Evolutionary conservation across 2,113 vertebrate genomes (phyloP), one percentile per base, ranked within the genome.

Genomic region (Rana temporaria): DNA sequence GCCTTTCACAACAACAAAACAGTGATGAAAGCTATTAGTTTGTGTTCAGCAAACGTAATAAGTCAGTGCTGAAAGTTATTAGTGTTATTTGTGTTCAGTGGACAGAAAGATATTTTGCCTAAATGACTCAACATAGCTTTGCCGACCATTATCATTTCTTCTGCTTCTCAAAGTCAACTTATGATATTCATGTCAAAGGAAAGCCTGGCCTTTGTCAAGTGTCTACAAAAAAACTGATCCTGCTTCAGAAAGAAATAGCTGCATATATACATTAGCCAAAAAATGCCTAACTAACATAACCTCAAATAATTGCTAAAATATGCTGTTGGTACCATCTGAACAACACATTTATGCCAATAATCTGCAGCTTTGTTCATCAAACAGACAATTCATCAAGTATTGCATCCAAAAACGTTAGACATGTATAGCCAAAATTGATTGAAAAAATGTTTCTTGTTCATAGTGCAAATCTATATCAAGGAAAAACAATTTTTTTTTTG

Each of bases 311-410:
- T 78, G 22, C 22, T 56, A 79, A 59, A 59, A 57, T 20, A 56
- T 11, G 8, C 7, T 19, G 68, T 48, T 62, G 67, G n/a, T 60
- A 24, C 59, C 32, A 76, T 68, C 77, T 67, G 17, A 20, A 55
- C 2, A 68, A 38, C 48, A 59, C 12, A 59, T 66, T 60, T 34
- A 42, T 69, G 66, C 65, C 56, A 62, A 8, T 52, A 69, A 70
- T 70, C 55, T 55, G 48, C 53, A 69, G 53, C 66, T 79, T 68
- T 67, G 76, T 79, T 67, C 52, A 16, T 78, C 6, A 78, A 78
- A 32, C 62, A 80, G 56, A 59, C 66, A 34, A 70, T 62, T 70
- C 26, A 70, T 62, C 66, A 63, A 19, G 26, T 42, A 26, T 30
- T 14, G 19, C 19, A 24, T 53, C 52, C 60, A 66, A 24, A 22